These are phyloP conservation scores for Argyresthia goedartella DNA, from an alignment of 2,888 invertebrate species.

Conservation along the genomic window DNA sequence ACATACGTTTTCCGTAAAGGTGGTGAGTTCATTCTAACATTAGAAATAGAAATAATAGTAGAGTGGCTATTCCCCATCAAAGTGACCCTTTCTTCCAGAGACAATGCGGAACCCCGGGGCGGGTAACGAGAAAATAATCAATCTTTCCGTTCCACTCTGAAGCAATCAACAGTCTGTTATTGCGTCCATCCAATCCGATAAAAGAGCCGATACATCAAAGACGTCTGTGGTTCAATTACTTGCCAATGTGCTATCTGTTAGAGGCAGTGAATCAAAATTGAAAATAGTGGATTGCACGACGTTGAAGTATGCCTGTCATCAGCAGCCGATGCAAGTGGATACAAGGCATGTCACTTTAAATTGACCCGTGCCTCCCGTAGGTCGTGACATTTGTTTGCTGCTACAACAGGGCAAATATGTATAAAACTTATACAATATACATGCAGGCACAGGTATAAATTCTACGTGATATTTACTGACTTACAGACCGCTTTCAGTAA, in stretches of 20 bases:
- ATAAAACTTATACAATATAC: too few relatives aligned
- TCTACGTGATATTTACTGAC: too few relatives aligned
- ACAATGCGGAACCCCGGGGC: conserved; percentile 2
- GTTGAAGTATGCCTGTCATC: conserved; percentile 2
- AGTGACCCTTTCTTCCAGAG: background rate
- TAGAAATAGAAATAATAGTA: too few relatives aligned
- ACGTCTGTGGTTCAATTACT: conserved; percentile 66
- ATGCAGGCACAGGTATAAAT: too few relatives aligned
- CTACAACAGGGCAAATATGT: too few relatives aligned
- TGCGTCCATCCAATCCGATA: conserved; percentile 67
- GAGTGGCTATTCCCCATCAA: background rate
- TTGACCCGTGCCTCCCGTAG: background rate
- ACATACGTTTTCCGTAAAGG: too few relatives aligned
- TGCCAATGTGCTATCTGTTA: conserved; percentile 56
- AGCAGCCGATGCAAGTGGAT: background rate
- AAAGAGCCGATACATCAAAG: conserved; percentile 69
- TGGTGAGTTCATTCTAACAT: too few relatives aligned
- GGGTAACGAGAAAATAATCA: conserved; percentile 66
- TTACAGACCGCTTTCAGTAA: too few relatives aligned
- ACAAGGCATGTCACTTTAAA: conserved; percentile 3
- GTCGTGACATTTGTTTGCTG: too few relatives aligned
- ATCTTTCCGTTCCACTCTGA: conserved; percentile 64
- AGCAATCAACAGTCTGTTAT: conserved; percentile 69
- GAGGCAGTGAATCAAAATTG: conserved; percentile 54
- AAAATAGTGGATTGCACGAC: conserved; percentile 29